Base-by-base conservation (phyloP, 2,797 vertebrate species). In the Acrocephalus scirpaceus region DNA sequence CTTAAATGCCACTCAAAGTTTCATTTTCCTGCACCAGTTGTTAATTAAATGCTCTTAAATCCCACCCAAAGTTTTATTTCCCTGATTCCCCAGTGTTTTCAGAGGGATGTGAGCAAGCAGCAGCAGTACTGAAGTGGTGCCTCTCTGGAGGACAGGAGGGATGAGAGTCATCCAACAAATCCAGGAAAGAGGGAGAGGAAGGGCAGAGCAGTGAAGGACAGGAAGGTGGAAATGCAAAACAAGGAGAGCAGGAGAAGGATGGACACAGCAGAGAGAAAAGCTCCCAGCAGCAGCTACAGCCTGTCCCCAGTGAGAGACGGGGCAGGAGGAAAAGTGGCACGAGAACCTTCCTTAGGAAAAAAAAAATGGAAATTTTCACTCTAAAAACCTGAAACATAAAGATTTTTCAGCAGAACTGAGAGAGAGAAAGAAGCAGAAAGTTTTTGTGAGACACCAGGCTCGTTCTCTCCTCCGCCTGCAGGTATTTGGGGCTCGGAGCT, bases 171-270 rank as follows among this genome's bases (percentile, higher is more conserved):
- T 67, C 87, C 89, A 73, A 92, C 82, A 96, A 91, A 95, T 64
- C 89, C 95, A 94, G 95, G 90, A 84, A 92, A 86, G 91, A 92
- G 83, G 82, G 76, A 94, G 89, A 94, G 92, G 93, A 95, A 96
- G 92, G 95, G 91, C 91, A 95, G 42, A 1, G 45, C 51, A 77
- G 86, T 0, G 78, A 91, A 91, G 88, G 92, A 80, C 82, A 84
- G 95, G 95, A 92, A 94, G 89, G 91, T 91, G 92, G 70, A 34
- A n/a, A 11, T 88, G 18, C 10, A 86, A 88, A 95, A 90, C 93
- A 78, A 86, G 92, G 89, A 47, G 93, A 67, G 89, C 82, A 18
- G 8, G 25, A 92, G 95, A 45, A 91, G 79, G 66, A 54, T 67
- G 83, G 91, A 16, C 58, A 13, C 54, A 21, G 2, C 44, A 26